Evolutionary conservation across 2,888 invertebrate genomes (phyloP).

Genomic region (Ashinkailepas kermadecensis): DNA sequence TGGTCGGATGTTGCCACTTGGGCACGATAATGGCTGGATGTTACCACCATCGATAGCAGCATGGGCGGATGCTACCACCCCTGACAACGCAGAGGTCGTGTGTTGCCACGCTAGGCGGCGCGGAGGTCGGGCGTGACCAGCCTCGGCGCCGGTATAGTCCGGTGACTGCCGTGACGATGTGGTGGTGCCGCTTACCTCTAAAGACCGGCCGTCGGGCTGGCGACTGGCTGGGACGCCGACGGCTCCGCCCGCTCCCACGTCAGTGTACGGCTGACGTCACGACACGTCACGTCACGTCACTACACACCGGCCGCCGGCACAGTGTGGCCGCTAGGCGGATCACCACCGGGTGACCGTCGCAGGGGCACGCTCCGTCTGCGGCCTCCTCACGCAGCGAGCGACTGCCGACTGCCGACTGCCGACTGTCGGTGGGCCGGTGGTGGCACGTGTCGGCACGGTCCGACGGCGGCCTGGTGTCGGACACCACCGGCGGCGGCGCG

Average conservation of each 20-base stretch:
- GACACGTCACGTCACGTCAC: too few relatives aligned
- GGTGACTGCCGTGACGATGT: too few relatives aligned
- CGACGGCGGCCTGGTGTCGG: neutral
- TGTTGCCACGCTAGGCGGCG: too few relatives aligned
- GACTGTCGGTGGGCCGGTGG: neutral
- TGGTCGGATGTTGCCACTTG: too few relatives aligned
- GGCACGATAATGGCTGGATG: neutral
- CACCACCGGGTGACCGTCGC: neutral
- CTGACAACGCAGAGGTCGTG: too few relatives aligned
- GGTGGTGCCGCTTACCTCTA: neutral
- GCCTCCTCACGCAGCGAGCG: conserved; percentile 11
- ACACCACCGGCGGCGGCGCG: neutral
- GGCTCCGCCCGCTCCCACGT: neutral
- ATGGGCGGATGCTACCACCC: too few relatives aligned
- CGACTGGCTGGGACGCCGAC: neutral
- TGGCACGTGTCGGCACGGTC: neutral
- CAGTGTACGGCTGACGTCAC: neutral
- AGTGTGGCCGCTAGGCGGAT: neutral
- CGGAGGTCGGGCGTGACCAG: too few relatives aligned
- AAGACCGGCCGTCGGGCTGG: neutral
- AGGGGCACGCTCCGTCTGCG: neutral
- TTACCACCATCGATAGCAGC: neutral
- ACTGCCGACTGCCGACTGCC: neutral
- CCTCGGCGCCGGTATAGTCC: too few relatives aligned
- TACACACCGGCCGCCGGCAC: neutral